Evolutionary conservation across 2,797 vertebrate genomes (phyloP), one percentile per base, ranked within the genome.

Genomic region (Phoeniculus purpureus): DNA sequence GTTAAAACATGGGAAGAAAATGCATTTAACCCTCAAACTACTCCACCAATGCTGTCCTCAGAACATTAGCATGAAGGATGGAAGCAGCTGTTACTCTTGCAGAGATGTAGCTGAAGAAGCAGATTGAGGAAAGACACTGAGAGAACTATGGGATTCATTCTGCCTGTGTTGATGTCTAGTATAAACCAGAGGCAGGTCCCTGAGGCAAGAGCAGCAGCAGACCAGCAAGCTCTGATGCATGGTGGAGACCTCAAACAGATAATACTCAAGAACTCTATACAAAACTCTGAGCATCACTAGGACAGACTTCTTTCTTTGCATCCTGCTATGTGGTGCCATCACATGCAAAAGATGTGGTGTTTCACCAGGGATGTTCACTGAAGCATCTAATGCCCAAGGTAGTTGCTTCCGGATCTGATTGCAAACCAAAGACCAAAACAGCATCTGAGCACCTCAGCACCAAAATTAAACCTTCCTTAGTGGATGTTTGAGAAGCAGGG

Each of bases 311-410:
- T 65, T 45, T 2, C 22, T 74, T 88, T 62, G 11, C 61, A n/a
- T n/a, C 45, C 22, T 73, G 34, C 16, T n/a, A 8, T 0, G 0
- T 19, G 32, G 23, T 18, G 27, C 32, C 77, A 10, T 27, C 15
- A 25, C 18, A 27, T 1, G 47, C 79, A 50, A 3, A 54, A 43
- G 22, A 64, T n/a, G 47, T 61, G 50, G 21, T 5, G 10, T 6
- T 47, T 68, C 32, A 9, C 37, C 27, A 23, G 23, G 21, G 76
- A 20, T 45, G 45, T 10, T 47, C 43, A 6, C 3, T 5, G 52
- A 61, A 26, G 31, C 43, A 81, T 37, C n/a, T 77, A 56, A 64
- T 3, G 2, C 21, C 27, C 51, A 13, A 68, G 40, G 7, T 21
- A 23, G 15, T 66, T 58, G 6, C 9, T 55, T 31, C 15, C 60